phyloP scores from a whole-genome alignment of 2,113 vertebrate genomes.

The Microtus oregoni region DNA sequence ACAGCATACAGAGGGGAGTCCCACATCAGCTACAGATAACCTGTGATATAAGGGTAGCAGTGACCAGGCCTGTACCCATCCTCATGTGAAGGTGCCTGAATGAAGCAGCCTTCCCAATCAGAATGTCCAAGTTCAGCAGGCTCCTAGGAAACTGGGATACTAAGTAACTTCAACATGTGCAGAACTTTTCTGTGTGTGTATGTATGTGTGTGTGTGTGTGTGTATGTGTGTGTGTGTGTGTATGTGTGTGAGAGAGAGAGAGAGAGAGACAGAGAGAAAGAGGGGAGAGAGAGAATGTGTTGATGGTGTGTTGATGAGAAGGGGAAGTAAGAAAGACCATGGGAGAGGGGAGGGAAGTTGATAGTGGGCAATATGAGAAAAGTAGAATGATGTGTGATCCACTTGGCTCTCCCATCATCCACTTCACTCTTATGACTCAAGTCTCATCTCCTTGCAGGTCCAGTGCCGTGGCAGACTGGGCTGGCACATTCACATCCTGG shows the following conservation, averaged over 20 bases:
- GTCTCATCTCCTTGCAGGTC: background rate
- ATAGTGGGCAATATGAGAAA: background rate
- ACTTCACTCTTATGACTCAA: background rate
- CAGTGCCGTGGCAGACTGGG: rapidly evolving
- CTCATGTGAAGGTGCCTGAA: no score
- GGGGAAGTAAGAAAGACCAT: background rate
- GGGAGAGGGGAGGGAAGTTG: background rate
- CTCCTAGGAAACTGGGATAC: background rate
- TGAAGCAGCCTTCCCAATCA: background rate
- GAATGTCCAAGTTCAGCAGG: background rate
- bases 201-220: background rate
- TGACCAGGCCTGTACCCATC: background rate
- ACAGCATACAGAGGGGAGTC: no score
- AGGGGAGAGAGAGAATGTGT: no score
- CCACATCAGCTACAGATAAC: background rate
- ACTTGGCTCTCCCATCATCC: background rate
- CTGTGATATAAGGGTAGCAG: background rate
- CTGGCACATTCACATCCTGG: background rate
- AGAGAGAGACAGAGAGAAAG: no score
- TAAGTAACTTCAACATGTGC: background rate
- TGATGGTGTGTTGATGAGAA: background rate
- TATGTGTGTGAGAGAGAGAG: no score
- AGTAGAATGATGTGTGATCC: background rate
- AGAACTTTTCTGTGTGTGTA: background rate
- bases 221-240: background rate